Percentiles rank a stretch among this genome's conserved stretches.
phyloP scores from a whole-genome alignment of 2,888 invertebrate species.

The Diabrotica balteata region DNA sequence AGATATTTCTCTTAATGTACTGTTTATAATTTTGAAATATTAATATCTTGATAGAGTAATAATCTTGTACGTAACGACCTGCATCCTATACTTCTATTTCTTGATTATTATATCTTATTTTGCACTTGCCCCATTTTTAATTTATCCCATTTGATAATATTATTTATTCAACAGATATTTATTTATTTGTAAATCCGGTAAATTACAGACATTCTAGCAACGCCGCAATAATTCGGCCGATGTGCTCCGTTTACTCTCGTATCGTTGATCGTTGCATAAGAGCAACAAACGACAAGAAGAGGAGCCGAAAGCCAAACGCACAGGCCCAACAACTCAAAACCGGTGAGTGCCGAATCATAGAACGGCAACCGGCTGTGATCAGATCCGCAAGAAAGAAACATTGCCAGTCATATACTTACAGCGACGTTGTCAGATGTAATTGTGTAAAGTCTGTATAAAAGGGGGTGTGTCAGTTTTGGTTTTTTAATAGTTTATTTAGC shows the following conservation, averaged over 20 bases:
- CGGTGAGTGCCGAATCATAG: conserved; percentile 23
- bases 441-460: too few species aligned
- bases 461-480: too few species aligned
- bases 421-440: conserved; percentile 12
- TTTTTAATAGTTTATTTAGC: too few species aligned
- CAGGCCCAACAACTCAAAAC: conserved; percentile 8
- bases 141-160: too few species aligned
- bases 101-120: too few species aligned
- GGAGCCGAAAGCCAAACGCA: conserved; percentile 27
- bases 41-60: too few species aligned
- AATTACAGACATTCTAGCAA: conserved; percentile 40
- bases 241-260: conserved; percentile 32
- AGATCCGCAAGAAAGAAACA: conserved; percentile 20
- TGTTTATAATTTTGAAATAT: too few species aligned
- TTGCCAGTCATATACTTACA: conserved; percentile 5
- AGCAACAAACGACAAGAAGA: conserved; percentile 35
- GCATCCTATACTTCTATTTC: too few species aligned
- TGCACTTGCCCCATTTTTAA: too few species aligned
- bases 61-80: too few species aligned
- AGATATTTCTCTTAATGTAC: too few species aligned
- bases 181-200: conserved; percentile 24
- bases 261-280: conserved; percentile 39
- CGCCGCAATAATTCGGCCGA: conserved; percentile 21
- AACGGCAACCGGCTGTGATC: conserved; percentile 9
- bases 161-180: too few species aligned